Evolutionary conservation across 2,113 vertebrate species (phyloP).

Genomic region (Lepus europaeus): DNA sequence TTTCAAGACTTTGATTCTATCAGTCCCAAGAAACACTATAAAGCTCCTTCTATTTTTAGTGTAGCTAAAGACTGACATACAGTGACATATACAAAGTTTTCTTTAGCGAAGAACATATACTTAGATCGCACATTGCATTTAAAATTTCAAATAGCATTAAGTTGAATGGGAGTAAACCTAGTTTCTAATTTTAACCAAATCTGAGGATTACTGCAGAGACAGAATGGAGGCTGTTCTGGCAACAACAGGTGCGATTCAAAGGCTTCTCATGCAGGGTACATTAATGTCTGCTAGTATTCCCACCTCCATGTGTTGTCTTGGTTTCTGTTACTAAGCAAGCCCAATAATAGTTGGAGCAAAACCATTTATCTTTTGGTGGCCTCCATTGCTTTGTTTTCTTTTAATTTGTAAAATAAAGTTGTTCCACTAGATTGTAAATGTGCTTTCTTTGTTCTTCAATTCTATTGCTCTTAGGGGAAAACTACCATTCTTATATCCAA

Average conservation of each 20-base stretch:
- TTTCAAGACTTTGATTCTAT: background rate
- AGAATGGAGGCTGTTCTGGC: background rate
- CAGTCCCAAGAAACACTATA: background rate
- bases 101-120: background rate
- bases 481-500: background rate
- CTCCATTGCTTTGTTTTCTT: background rate
- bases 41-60: background rate
- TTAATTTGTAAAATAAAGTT: background rate
- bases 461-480: background rate
- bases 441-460: constrained; percentile 15
- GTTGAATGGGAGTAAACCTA: background rate
- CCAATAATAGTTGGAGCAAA: background rate
- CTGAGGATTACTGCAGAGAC: background rate
- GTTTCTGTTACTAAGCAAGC: background rate
- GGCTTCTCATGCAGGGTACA: background rate
- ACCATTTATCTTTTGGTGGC: background rate
- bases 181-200: constrained; percentile 39
- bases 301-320: background rate
- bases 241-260: background rate
- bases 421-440: background rate
- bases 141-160: background rate
- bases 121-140: background rate
- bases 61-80: background rate
- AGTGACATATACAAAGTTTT: background rate
- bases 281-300: background rate